Evolutionary conservation across 2,113 vertebrate species (phyloP).

Genomic region (Mungos mungo): DNA sequence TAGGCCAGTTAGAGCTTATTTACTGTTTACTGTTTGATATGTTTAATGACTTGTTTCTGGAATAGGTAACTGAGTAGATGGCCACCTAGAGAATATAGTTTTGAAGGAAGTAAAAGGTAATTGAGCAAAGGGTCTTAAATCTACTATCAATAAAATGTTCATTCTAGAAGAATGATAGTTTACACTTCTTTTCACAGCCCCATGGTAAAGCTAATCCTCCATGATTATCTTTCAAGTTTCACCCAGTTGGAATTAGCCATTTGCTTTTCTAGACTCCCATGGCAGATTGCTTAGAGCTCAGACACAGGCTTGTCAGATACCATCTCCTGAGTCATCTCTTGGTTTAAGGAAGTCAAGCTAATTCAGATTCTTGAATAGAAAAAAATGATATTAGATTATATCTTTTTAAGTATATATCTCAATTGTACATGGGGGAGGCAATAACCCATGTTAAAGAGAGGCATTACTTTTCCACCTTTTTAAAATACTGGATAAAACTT

Average conservation of each 20-base stretch:
- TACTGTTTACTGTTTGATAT: not conserved
- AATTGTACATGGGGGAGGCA: not conserved
- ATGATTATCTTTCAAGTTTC: not conserved
- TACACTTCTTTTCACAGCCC: not conserved
- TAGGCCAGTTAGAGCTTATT: not conserved
- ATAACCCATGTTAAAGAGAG: no score
- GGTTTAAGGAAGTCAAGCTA: not conserved
- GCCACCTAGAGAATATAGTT: not conserved
- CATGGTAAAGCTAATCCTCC: not conserved
- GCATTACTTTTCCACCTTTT: not conserved
- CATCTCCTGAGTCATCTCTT: not conserved
- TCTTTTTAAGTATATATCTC: not conserved
- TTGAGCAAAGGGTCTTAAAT: constrained; percentile 22
- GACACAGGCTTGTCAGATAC: not conserved
- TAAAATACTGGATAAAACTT: not conserved
- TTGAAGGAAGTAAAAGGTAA: constrained; percentile 23
- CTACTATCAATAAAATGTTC: not conserved
- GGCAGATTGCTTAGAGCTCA: not conserved
- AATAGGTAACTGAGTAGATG: not conserved
- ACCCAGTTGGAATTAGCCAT: not conserved
- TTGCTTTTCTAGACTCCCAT: not conserved
- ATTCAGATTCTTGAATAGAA: not conserved
- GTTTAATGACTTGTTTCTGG: not conserved
- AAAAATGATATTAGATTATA: not conserved
- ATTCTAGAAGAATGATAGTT: not conserved